A percentile compares a stretch with the other conserved stretches of the same genome.
Conservation (phyloP, 2,888 invertebrate species). For the Lagria hirta region DNA sequence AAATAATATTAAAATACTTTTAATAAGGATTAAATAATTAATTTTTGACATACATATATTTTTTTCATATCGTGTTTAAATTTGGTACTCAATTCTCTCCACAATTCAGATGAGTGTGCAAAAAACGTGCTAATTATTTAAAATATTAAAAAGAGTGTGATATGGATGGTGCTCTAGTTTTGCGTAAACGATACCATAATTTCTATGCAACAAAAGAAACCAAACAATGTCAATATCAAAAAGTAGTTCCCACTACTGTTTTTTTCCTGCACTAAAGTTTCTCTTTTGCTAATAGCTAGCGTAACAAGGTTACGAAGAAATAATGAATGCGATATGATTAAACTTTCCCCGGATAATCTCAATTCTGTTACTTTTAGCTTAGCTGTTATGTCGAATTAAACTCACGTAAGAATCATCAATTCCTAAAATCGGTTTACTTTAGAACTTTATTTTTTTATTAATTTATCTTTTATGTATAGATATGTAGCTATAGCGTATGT, state of each 20-base stretch:
- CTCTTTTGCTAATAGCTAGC: conserved; percentile 49
- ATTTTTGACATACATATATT: too few relatives aligned
- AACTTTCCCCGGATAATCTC: conserved; percentile 50
- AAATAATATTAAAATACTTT: too few relatives aligned
- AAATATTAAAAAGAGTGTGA: conserved; percentile 15
- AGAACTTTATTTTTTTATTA: too few relatives aligned
- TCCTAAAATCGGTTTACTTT: too few relatives aligned
- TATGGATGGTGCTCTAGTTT: conserved; percentile 27
- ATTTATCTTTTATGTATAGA: too few relatives aligned
- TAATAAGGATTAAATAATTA: too few relatives aligned
- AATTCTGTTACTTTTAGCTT: conserved; percentile 38
- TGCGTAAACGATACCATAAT: conserved; percentile 25
- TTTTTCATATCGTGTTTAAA: too few relatives aligned
- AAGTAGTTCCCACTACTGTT: conserved; percentile 37
- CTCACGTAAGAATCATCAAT: conserved; percentile 27
- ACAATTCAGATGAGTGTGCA: background rate
- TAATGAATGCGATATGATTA: conserved; percentile 51
- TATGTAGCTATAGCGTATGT: too few relatives aligned
- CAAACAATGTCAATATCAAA: conserved; percentile 45
- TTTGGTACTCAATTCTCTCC: background rate
- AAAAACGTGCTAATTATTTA: conserved; percentile 15
- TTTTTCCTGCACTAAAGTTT: conserved; percentile 36
- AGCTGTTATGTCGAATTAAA: conserved; percentile 26
- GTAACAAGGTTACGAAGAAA: conserved; percentile 51
- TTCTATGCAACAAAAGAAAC: conserved; percentile 37